Base-by-base conservation (phyloP, 1,140 invertebrate genomes). In the Plutomurus gul region DNA sequence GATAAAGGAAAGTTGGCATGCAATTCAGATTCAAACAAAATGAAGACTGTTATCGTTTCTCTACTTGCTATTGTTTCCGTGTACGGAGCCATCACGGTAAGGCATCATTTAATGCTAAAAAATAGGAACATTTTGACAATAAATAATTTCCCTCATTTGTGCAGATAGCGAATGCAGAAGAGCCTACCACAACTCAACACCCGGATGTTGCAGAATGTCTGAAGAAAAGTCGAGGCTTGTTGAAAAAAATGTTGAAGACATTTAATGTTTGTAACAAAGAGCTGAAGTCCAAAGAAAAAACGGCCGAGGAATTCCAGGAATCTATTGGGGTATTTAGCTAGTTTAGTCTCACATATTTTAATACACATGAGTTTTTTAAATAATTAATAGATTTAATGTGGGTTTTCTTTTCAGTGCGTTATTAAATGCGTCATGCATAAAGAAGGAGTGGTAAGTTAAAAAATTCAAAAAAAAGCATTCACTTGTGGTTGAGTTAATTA, bases 361-460 rank as follows among this genome's bases (percentile, higher is more conserved):
- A 47, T 8, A 46, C n/a, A 6, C 43, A 16, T 18, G 43, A 18
- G 20, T 47, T 47, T 0, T 20, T 2, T 18, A 47, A 47, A 11
- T 3, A 25, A 49, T 5, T 4, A 22, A 49, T 20, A 22, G 10
- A 1, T 33, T 40, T 72, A 72, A 27, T 20, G 7, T 22, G 25
- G 16, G n/a, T 20, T 4, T 39, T 40, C 6, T 40, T 72, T 72
- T 18, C n/a, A 73, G 70, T 73, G 70, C 13, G 70, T 73, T 5
- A 16, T 73, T 8, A 73, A 46, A 73, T 73, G 70, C 6, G 70
- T 73, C 37, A 39, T 73, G 13, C n/a, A 73, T 3, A 73, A 43
- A 73, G 37, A 16, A 13, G 40, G 40, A 16, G 70, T 73, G 70
- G 70, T 73, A 73, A 43, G 70, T 40, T 4, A 8, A 72, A 72